phyloP scores from a whole-genome alignment of 2,113 vertebrate species.

The Chamaetylas fuelleborni region DNA sequence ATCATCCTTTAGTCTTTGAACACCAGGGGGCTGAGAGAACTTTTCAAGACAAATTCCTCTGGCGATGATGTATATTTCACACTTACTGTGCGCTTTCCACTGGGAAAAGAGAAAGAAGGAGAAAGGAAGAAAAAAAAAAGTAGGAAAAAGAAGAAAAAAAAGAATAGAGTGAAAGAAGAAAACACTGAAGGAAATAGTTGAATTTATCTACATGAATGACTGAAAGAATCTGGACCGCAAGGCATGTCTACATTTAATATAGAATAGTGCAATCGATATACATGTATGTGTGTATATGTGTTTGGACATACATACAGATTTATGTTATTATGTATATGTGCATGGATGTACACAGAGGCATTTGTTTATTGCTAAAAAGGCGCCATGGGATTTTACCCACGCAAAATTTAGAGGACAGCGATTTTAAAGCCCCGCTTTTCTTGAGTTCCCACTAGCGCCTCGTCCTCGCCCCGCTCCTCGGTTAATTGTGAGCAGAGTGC shows the following conservation, averaged over 20 bases:
- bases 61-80: conserved; percentile 61
- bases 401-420: not conserved
- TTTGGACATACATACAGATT: not conserved
- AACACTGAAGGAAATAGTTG: not conserved
- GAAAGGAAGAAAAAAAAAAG: accelerated
- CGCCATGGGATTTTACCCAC: not conserved
- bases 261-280: not conserved
- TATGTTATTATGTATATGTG: too few relatives aligned
- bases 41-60: conserved; percentile 48
- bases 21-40: conserved; percentile 48
- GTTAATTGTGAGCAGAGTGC: conserved; percentile 30
- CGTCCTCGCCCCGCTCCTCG: not conserved
- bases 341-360: not conserved
- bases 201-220: not conserved
- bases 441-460: not conserved
- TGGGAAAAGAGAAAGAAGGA: not conserved
- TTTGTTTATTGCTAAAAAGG: not conserved
- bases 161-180: not conserved
- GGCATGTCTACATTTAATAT: not conserved
- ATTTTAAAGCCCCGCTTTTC: not conserved
- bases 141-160: accelerated
- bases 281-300: too few relatives aligned
- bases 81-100: conserved; percentile 58
- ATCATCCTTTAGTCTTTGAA: conserved; percentile 16
- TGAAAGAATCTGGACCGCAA: not conserved